These are phyloP conservation scores for Phymatocera aterrima DNA, from an alignment of 2,888 invertebrate genomes.

Conservation along the genomic window DNA sequence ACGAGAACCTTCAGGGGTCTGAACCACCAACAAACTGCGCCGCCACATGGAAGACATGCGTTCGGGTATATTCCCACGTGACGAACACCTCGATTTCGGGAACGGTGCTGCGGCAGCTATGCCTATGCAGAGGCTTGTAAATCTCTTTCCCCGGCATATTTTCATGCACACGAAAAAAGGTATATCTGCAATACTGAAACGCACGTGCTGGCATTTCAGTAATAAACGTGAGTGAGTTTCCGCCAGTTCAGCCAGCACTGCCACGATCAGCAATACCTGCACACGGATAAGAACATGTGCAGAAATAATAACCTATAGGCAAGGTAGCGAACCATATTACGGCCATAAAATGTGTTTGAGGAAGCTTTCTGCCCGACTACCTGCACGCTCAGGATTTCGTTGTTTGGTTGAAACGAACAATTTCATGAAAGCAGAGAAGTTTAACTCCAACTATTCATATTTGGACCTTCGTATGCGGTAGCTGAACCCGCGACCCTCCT, in stretches of 20 bases:
- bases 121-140: constrained; percentile 5
- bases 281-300: not conserved
- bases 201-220: not conserved
- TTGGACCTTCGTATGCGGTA: no score
- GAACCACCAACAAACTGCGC: not conserved
- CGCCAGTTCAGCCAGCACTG: not conserved
- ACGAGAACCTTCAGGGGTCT: not conserved
- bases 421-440: not conserved
- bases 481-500: constrained; percentile 1
- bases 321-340: not conserved
- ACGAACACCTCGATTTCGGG: no score
- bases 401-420: not conserved
- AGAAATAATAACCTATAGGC: not conserved
- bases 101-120: not conserved
- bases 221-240: not conserved
- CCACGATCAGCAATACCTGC: not conserved
- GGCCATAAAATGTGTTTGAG: not conserved
- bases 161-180: not conserved
- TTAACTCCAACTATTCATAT: not conserved
- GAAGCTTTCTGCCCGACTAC: not conserved
- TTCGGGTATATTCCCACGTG: constrained; percentile 2
- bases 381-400: not conserved
- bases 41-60: constrained; percentile 1
- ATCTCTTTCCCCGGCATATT: not conserved
- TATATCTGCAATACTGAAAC: not conserved